Percentiles rank a stretch among this genome's conserved stretches.
Evolutionary conservation across 2,113 vertebrate species (phyloP).

Genomic region (Poicephalus meyeri): DNA sequence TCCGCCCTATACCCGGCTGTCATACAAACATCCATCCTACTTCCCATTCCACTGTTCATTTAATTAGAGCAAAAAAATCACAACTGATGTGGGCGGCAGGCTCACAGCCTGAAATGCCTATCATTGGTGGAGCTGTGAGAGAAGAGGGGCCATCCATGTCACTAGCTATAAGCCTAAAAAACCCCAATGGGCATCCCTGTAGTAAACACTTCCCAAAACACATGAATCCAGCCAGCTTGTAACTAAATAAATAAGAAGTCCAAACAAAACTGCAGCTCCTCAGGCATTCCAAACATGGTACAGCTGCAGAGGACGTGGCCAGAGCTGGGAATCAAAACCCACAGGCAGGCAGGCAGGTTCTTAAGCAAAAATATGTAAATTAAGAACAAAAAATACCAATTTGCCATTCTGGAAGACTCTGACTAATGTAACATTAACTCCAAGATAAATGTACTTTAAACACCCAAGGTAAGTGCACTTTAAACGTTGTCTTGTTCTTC

Average conservation of each 20-base stretch:
- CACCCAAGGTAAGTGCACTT: background rate
- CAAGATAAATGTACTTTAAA: background rate
- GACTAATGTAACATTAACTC: background rate
- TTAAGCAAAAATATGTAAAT: background rate
- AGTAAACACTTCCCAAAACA: background rate
- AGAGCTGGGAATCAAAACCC: background rate
- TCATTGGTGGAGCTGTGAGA: background rate
- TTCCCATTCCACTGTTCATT: background rate
- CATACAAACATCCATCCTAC: background rate
- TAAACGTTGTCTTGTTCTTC: background rate
- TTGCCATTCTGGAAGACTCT: background rate
- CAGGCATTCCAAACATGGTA: background rate
- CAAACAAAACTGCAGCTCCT: background rate
- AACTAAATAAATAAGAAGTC: background rate
- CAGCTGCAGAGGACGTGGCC: background rate
- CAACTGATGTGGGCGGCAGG: background rate
- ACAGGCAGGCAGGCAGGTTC: background rate
- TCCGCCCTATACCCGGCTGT: background rate
- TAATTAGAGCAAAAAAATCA: background rate
- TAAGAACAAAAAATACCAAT: background rate
- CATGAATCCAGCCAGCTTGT: background rate
- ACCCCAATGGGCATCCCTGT: rapidly evolving
- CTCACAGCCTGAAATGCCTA: background rate
- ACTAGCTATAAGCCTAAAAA: background rate
- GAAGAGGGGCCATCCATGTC: background rate